A percentile compares a stretch with the other conserved stretches of the same genome.
These are phyloP conservation scores for Trachelus troglodyta DNA, from an alignment of 2,888 invertebrate species.

Conservation along the genomic window DNA sequence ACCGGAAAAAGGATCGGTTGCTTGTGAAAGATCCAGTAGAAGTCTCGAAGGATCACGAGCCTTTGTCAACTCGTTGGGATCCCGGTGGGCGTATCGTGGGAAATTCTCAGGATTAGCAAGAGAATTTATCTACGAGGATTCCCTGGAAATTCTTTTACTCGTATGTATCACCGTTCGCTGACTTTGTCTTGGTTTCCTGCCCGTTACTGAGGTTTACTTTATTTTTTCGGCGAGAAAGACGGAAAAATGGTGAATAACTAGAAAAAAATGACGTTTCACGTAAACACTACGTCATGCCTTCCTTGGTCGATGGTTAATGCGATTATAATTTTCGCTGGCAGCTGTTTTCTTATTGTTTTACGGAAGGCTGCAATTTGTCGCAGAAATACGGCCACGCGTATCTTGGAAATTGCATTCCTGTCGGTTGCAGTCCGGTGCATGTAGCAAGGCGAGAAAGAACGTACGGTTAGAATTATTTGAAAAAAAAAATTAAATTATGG, in stretches of 20 bases:
- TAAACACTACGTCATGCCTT: neutral
- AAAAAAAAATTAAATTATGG: neutral
- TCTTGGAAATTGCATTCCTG: neutral
- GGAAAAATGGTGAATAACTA: neutral
- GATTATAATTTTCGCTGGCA: neutral
- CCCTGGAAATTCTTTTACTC: neutral
- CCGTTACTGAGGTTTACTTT: neutral
- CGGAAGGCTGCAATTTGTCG: neutral
- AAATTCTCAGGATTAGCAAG: conserved; percentile 3
- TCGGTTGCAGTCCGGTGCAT: neutral
- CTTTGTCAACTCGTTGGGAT: neutral
- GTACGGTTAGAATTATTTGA: neutral
- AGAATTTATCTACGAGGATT: neutral
- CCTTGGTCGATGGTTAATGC: neutral
- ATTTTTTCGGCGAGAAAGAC: neutral
- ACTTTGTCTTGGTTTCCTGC: neutral
- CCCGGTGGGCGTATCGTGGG: conserved; percentile 3
- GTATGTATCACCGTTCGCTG: neutral
- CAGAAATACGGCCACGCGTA: neutral
- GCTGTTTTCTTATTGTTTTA: neutral
- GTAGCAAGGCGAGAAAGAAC: neutral
- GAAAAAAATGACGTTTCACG: neutral
- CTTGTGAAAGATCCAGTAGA: neutral
- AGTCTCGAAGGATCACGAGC: neutral
- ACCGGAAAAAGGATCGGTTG: neutral